Percentiles rank a stretch among this genome's conserved stretches.
phyloP scores from a whole-genome alignment of 2,888 invertebrate genomes.

The Morinoia aosen region DNA sequence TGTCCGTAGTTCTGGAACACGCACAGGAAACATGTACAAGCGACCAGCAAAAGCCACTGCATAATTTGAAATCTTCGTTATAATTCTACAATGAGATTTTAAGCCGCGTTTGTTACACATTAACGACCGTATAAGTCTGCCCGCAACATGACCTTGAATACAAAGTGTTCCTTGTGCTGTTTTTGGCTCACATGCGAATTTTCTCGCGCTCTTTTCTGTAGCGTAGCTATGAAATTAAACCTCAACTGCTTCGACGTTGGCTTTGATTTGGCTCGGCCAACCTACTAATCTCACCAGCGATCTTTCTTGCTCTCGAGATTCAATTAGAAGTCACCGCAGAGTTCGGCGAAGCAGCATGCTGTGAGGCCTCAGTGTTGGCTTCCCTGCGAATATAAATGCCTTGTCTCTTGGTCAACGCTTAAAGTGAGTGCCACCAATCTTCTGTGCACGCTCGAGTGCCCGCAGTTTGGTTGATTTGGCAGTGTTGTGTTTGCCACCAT shows the following conservation, averaged over 20 bases:
- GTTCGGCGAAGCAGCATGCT: too few species aligned
- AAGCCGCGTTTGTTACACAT: not conserved
- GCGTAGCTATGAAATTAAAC: not conserved
- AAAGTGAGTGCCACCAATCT: too few species aligned
- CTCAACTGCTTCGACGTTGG: not conserved
- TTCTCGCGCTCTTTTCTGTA: not conserved
- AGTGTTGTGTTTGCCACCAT: too few species aligned
- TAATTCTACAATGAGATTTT: not conserved
- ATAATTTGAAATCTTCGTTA: not conserved
- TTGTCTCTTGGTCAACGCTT: too few species aligned
- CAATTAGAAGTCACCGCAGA: too few species aligned
- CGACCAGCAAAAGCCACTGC: not conserved
- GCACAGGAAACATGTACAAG: not conserved
- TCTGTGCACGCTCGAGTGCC: too few species aligned
- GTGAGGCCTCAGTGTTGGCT: too few species aligned
- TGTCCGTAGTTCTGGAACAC: not conserved
- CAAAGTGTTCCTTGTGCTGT: not conserved
- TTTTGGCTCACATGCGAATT: not conserved
- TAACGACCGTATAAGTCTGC: not conserved
- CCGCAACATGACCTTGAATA: not conserved
- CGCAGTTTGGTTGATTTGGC: too few species aligned
- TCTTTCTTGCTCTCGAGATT: too few species aligned
- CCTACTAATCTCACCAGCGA: too few species aligned
- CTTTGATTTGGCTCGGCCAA: too few species aligned
- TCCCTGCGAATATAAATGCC: too few species aligned